These are phyloP conservation scores for Doryteuthis pealeii DNA, from an alignment of 1,140 invertebrate genomes.

Conservation along the genomic window DNA sequence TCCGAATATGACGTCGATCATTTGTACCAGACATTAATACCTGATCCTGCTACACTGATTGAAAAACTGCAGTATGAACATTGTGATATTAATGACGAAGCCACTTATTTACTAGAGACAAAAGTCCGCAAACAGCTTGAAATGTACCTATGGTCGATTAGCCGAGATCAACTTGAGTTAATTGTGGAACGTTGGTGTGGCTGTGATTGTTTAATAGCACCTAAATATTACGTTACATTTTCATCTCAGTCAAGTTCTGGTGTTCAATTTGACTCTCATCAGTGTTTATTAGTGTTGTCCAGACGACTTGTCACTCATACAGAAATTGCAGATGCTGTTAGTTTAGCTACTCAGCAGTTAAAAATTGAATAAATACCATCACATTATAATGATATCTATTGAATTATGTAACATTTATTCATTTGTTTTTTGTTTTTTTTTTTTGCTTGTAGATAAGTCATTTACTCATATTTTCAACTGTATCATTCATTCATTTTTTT, in stretches of 20 bases:
- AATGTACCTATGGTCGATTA: neutral
- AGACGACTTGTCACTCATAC: neutral
- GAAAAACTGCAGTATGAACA: neutral
- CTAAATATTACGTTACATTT: neutral
- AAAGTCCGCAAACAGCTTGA: neutral
- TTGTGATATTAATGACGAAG: constrained; percentile 2
- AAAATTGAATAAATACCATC: too few species aligned
- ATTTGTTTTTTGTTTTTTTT: too few species aligned
- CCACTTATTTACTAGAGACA: neutral
- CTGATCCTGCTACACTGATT: constrained; percentile 1
- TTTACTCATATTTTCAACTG: too few species aligned
- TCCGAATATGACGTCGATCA: neutral
- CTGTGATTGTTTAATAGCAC: neutral
- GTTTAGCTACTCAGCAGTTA: neutral
- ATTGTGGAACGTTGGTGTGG: constrained; percentile 6
- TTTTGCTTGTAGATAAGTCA: too few species aligned
- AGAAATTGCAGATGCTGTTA: constrained; percentile 6
- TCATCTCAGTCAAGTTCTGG: neutral
- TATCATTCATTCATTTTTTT: too few species aligned
- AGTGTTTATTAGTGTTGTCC: neutral
- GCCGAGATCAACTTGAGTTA: neutral
- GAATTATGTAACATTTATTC: too few species aligned
- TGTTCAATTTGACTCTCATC: neutral
- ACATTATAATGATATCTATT: too few species aligned
- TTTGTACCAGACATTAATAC: neutral